phyloP scores from a whole-genome alignment of 2,797 vertebrate species.

The Nannoperca australis region DNA sequence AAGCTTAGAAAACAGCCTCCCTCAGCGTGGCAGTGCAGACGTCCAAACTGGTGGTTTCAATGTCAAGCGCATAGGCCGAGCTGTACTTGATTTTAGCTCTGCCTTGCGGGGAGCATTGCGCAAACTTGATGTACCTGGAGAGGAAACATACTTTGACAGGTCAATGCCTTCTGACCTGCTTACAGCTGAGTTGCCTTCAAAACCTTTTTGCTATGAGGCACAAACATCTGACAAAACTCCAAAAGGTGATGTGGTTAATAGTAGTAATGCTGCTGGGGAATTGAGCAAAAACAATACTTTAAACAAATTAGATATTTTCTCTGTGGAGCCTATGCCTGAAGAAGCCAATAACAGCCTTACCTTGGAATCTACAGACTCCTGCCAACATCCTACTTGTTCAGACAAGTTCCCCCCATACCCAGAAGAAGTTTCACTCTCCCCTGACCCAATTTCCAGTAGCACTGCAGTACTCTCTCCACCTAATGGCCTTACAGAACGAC shows the following conservation, averaged over 20 bases:
- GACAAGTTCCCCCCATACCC: slow-evolving; percentile 17
- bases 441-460: slow-evolving; percentile 30
- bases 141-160: slow-evolving; percentile 81
- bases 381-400: slow-evolving; percentile 32
- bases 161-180: slow-evolving; percentile 68
- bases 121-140: slow-evolving; percentile 89
- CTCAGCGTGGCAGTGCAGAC: slow-evolving; percentile 77
- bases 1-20: slow-evolving; percentile 63
- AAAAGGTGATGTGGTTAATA: slow-evolving; percentile 22
- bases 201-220: slow-evolving; percentile 31
- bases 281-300: slow-evolving; percentile 32
- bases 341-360: slow-evolving; percentile 74
- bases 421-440: slow-evolving; percentile 38
- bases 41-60: slow-evolving; percentile 88
- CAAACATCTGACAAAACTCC: slow-evolving; percentile 29
- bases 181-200: slow-evolving; percentile 74
- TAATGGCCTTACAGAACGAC: slow-evolving; percentile 46
- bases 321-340: slow-evolving; percentile 80
- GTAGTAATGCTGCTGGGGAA: slow-evolving; percentile 16
- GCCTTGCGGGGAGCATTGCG: slow-evolving; percentile 91
- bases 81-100: slow-evolving; percentile 90
- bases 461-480: slow-evolving; percentile 38
- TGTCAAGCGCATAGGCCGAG: slow-evolving; percentile 90
- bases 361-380: slow-evolving; percentile 45
- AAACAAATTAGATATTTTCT: slow-evolving; percentile 71